These are phyloP conservation scores for Bellardia pandia DNA, from an alignment of 2,888 invertebrate genomes.

Conservation along the genomic window DNA sequence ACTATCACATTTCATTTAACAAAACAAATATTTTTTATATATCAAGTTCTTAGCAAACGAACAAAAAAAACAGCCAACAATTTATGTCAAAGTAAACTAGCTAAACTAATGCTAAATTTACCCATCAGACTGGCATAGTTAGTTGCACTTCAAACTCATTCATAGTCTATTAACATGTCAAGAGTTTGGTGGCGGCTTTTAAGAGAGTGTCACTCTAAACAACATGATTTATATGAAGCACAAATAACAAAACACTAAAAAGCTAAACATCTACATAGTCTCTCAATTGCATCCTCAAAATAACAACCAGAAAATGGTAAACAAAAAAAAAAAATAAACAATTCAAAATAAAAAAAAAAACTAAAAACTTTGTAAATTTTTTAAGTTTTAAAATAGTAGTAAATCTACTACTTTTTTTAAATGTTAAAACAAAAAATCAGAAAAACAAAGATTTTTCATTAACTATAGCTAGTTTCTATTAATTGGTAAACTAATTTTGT, in stretches of 20 bases:
- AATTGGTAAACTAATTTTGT: too few species aligned
- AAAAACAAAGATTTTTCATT: too few species aligned
- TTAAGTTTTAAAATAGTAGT: too few species aligned
- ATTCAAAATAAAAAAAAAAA: too few species aligned
- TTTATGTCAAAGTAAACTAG: conserved; percentile 57
- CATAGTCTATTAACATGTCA: conserved; percentile 58
- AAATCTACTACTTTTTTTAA: too few species aligned
- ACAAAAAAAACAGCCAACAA: background rate
- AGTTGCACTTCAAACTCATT: conserved; percentile 43
- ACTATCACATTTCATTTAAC: conserved; percentile 38
- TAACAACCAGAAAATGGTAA: background rate
- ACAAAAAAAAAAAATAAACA: too few species aligned
- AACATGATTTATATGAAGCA: conserved; percentile 32
- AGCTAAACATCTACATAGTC: background rate
- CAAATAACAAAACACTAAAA: background rate
- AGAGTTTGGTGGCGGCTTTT: conserved; percentile 43
- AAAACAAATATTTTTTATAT: conserved; percentile 1
- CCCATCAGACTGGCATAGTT: conserved; percentile 29
- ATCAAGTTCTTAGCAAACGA: conserved; percentile 3
- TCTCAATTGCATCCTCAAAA: background rate
- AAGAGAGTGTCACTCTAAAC: conserved; percentile 24
- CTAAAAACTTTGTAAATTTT: too few species aligned
- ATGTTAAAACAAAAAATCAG: too few species aligned
- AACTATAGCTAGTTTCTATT: too few species aligned
- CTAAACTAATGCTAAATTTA: conserved; percentile 18